phyloP scores from a whole-genome alignment of 2,113 vertebrate genomes.

The Pseudorectes ferrugineus region DNA sequence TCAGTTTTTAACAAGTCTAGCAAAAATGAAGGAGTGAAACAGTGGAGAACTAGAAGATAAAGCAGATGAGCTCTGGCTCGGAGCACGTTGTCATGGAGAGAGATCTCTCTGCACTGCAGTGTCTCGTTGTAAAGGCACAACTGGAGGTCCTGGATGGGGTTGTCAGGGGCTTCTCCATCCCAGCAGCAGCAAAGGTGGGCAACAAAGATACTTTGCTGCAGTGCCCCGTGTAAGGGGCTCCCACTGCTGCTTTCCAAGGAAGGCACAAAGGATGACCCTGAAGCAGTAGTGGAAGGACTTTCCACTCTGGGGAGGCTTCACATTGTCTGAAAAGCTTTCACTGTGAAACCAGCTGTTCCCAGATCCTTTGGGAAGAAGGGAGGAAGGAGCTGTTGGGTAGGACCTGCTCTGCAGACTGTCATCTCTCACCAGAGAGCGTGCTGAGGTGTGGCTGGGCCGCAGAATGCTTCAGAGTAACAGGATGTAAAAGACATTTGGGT shows the following conservation, averaged over 20 bases:
- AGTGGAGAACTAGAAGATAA: background rate
- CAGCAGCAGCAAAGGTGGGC: background rate
- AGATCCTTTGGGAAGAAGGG: background rate
- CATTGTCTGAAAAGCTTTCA: background rate
- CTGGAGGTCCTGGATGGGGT: background rate
- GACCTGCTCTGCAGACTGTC: background rate
- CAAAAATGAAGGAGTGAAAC: background rate
- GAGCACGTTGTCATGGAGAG: background rate
- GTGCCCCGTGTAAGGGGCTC: rapidly evolving
- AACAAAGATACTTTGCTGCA: background rate
- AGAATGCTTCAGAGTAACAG: background rate
- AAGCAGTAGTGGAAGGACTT: background rate
- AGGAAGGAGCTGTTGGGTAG: background rate
- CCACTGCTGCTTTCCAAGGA: background rate
- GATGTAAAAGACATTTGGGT: background rate
- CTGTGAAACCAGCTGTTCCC: background rate
- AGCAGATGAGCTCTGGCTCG: background rate
- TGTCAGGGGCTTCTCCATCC: background rate
- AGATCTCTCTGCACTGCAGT: background rate
- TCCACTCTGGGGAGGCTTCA: background rate
- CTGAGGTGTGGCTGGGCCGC: background rate
- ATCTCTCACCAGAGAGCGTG: background rate
- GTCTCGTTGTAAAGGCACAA: rapidly evolving
- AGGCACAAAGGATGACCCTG: background rate
- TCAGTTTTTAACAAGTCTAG: background rate